phyloP scores from a whole-genome alignment of 2,797 vertebrate genomes.

The Leptatherina wallacei region DNA sequence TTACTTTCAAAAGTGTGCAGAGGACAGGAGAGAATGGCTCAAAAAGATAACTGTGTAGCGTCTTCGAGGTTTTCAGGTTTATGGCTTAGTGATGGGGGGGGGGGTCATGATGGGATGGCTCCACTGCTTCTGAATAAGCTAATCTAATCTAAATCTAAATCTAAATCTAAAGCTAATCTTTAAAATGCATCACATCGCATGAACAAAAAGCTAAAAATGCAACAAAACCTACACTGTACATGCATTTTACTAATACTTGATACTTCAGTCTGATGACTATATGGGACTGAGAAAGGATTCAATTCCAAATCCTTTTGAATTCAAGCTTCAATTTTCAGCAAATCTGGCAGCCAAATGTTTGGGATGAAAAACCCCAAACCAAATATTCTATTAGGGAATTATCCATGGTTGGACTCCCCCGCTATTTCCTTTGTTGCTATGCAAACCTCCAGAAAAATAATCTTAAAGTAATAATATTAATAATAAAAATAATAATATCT shows the following conservation, averaged over 20 bases:
- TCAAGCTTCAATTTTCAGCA: neutral
- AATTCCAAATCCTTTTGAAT: neutral
- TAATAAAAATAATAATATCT: too few relatives aligned
- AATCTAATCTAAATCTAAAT: too few relatives aligned
- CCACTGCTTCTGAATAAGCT: conserved; percentile 42
- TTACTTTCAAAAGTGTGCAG: neutral
- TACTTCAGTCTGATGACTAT: neutral
- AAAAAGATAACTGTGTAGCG: conserved; percentile 52
- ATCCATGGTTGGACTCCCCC: neutral
- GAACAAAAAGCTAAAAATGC: neutral
- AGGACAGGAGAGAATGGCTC: neutral
- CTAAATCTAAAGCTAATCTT: too few relatives aligned
- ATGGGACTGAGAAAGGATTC: neutral
- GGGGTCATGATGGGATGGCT: conserved; percentile 36
- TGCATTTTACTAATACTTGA: neutral
- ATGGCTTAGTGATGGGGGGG: conserved; percentile 18
- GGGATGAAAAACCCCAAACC: neutral
- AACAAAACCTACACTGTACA: neutral
- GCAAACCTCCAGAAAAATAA: neutral
- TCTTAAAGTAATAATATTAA: neutral
- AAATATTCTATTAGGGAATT: neutral
- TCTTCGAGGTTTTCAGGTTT: conserved; percentile 60
- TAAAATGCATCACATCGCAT: neutral
- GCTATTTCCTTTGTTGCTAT: neutral
- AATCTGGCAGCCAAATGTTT: neutral